Conservation (phyloP, 2,113 vertebrate genomes). For the Phyllostomus discolor region DNA sequence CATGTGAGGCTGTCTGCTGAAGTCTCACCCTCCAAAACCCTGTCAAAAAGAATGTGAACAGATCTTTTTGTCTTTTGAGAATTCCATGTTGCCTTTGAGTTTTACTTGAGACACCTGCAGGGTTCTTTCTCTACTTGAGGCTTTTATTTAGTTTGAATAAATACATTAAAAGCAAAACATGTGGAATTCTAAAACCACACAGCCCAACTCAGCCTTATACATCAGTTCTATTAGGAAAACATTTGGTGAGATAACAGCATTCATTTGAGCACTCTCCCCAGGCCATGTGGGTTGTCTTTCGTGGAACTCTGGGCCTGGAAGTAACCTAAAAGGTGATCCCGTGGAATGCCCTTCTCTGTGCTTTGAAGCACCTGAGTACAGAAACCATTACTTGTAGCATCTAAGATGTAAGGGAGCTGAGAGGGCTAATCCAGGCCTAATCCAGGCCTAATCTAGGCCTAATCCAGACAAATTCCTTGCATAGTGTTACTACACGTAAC, state of each 20-base stretch:
- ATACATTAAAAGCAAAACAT: not conserved
- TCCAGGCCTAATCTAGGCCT: not conserved
- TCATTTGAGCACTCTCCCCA: not conserved
- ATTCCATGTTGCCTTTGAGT: not conserved
- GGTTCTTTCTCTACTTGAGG: not conserved
- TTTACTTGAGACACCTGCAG: not conserved
- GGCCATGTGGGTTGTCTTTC: not conserved
- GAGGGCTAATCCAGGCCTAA: not conserved
- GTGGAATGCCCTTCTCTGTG: not conserved
- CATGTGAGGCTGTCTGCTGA: not conserved
- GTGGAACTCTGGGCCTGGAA: not conserved
- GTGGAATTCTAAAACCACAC: not conserved
- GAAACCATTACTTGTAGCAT: not conserved
- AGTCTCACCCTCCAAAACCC: not conserved
- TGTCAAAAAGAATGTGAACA: not conserved
- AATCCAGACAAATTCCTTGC: not conserved
- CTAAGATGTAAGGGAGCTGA: not conserved
- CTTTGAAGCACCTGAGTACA: not conserved
- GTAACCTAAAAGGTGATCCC: not conserved
- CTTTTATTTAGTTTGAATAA: slow-evolving; percentile 11
- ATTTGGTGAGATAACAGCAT: not conserved
- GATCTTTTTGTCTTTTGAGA: not conserved
- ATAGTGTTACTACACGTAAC: not conserved
- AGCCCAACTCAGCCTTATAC: not conserved
- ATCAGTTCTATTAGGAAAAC: not conserved